Conservation (phyloP, 1,140 invertebrate species). For the Brachionus asplanchnoidis region DNA sequence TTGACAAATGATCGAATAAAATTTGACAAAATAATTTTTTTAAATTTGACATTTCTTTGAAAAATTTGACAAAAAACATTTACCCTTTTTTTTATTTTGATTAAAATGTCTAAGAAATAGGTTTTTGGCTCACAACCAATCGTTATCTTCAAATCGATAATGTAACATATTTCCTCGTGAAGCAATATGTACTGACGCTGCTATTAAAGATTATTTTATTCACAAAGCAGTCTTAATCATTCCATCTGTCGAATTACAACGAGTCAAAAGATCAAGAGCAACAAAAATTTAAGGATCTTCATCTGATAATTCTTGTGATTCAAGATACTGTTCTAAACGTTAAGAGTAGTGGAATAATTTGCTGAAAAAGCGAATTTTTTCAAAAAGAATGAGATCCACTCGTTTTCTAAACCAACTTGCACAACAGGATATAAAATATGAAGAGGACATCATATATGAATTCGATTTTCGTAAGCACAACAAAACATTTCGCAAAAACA, state of each 20-base stretch:
- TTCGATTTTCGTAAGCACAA: background rate
- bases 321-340: background rate
- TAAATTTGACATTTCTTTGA: too few relatives aligned
- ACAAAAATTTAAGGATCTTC: background rate
- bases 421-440: background rate
- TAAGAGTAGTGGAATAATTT: background rate
- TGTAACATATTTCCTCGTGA: too few relatives aligned
- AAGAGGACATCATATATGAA: background rate
- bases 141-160: background rate
- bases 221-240: background rate
- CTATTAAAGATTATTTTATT: background rate
- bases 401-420: background rate
- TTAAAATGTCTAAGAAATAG: background rate
- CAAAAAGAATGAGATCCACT: background rate
- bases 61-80: too few relatives aligned
- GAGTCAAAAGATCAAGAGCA: background rate
- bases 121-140: background rate
- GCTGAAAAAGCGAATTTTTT: background rate
- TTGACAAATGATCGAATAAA: too few relatives aligned
- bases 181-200: background rate
- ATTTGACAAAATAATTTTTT: too few relatives aligned
- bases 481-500: background rate
- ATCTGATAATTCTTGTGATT: background rate
- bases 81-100: too few relatives aligned
- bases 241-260: background rate